Evolutionary conservation across 2,888 invertebrate genomes (phyloP), one percentile per base, ranked within the genome.

Genomic region (Ornithoptera priamus): DNA sequence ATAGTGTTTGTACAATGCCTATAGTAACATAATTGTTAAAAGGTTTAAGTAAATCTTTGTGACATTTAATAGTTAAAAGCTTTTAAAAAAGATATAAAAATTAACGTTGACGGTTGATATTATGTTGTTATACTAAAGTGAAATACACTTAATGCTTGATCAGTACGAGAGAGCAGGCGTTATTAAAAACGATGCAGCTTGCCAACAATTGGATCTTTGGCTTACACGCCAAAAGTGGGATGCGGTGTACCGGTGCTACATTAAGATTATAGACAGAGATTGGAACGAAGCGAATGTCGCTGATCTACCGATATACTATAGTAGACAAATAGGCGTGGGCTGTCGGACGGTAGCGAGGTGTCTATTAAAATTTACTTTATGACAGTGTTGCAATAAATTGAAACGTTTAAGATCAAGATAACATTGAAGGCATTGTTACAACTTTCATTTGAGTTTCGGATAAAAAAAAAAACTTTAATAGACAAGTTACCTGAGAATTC

Each of bases 261-360:
- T 64, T 22, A 68, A 68, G 64, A 60, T 68, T 20, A 17, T 12
- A 64, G 59, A 68, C 63, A 20, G 2, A 63, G 59, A 59, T 59
- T 30, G 15, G 22, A 58, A 10, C 15, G n/a, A 20, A 30, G 59
- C 22, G 36, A 63, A 68, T 39, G 68, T 46, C 22, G 18, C 59
- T 42, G 61, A 65, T 57, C 7, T 58, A 62, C 56, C 50, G 62
- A 69, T 66, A 69, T 66, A 64, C 58, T 56, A 46, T 20, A 66
- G 24, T 22, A 30, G 46, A 22, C 57, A 36, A 58, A 62, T 62
- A 63, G 39, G 50, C 58, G 65, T 69, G 58, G 69, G 69, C 42
- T 61, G 30, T 12, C n/a, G 61, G 58, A 63, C 59, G 17, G 57
- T 58, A 62, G 67, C 57, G 42, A 4, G 36, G 18, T 46, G 22